phyloP scores from a whole-genome alignment of 2,113 vertebrate species.

The Perca fluviatilis region DNA sequence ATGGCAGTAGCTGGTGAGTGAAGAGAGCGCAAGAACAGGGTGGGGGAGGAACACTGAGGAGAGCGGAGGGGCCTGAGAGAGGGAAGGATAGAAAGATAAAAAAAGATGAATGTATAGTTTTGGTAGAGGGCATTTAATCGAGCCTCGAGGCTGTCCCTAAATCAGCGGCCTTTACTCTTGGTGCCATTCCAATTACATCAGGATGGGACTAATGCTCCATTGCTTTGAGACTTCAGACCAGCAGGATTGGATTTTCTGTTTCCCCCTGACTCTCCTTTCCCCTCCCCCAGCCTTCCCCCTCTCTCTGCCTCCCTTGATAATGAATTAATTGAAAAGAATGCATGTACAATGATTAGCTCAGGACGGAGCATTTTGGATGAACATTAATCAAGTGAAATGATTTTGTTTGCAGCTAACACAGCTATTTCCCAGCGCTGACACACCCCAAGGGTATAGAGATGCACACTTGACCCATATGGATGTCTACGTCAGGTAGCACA shows the following conservation, averaged over 20 bases:
- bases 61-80: conserved; percentile 30
- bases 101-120: conserved; percentile 90
- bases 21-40: conserved; percentile 38
- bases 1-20: conserved; percentile 58
- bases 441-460: conserved; percentile 31
- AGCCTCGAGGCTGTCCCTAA: conserved; percentile 88
- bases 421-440: conserved; percentile 25
- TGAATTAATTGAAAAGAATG: conserved; percentile 81
- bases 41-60: conserved; percentile 66
- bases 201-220: conserved; percentile 82
- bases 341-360: conserved; percentile 78
- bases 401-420: conserved; percentile 34
- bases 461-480: conserved; percentile 15
- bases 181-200: conserved; percentile 82
- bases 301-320: conserved; percentile 70
- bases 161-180: conserved; percentile 81
- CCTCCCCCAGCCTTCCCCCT: conserved; percentile 53
- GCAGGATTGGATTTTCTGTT: conserved; percentile 75
- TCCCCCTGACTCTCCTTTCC: conserved; percentile 58
- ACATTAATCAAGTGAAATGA: conserved; percentile 73
- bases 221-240: conserved; percentile 72
- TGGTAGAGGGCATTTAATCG: conserved; percentile 90
- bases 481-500: conserved; percentile 11
- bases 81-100: conserved; percentile 83
- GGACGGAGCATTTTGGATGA: conserved; percentile 60